Conservation (phyloP, 2,888 invertebrate genomes). For the Watsonalla cultraria region DNA sequence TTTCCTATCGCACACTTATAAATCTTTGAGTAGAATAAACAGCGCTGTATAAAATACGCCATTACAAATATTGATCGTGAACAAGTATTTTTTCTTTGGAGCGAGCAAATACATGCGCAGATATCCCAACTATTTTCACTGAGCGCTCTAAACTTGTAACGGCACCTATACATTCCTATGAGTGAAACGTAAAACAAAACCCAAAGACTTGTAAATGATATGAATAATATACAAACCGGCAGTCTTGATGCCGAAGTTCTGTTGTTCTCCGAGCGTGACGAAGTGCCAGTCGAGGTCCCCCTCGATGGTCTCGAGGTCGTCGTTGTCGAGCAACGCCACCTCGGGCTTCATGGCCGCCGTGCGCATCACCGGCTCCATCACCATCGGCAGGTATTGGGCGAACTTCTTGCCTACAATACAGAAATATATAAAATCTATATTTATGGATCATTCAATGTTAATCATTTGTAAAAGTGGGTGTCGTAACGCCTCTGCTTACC, state of each 20-base stretch:
- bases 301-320: constrained; percentile 89
- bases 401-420: constrained; percentile 84
- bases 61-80: no score
- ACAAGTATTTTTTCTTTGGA: background rate
- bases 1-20: no score
- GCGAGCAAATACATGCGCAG: background rate
- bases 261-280: constrained; percentile 94
- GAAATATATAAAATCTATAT: no score
- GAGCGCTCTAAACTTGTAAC: no score
- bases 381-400: constrained; percentile 93
- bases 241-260: constrained; percentile 96
- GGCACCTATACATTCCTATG: no score
- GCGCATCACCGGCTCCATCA: constrained; percentile 96
- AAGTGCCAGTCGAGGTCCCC: constrained; percentile 96
- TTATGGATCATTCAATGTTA: background rate
- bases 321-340: constrained; percentile 92
- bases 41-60: no score
- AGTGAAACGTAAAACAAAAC: no score
- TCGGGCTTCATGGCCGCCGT: constrained; percentile 96
- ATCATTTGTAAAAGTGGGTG: background rate
- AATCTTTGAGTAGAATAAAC: no score
- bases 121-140: background rate
- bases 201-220: no score
- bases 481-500: background rate
- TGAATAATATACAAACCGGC: constrained; percentile 75